Evolutionary conservation across 2,797 vertebrate genomes (phyloP).

Genomic region (Chloroceryle inda): DNA sequence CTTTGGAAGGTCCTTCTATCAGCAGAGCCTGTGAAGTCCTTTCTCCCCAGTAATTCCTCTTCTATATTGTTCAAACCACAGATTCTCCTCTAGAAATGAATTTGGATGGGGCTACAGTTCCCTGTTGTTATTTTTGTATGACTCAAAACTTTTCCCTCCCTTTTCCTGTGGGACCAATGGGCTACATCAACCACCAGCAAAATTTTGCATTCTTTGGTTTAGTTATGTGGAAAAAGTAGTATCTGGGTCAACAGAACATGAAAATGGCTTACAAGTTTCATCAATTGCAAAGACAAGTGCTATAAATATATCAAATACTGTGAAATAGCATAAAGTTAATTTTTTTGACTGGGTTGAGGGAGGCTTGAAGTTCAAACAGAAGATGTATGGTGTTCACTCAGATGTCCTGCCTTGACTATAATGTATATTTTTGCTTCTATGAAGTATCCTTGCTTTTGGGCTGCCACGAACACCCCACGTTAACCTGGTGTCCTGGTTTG

Average conservation of each 20-base stretch:
- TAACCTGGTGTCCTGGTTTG: background rate
- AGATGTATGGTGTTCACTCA: background rate
- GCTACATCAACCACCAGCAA: constrained; percentile 12
- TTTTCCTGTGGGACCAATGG: constrained; percentile 21
- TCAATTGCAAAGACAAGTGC: background rate
- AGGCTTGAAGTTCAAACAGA: background rate
- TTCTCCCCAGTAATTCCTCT: constrained; percentile 19
- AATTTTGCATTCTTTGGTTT: background rate
- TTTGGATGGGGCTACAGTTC: constrained; percentile 33
- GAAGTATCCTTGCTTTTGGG: background rate
- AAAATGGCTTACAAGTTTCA: background rate
- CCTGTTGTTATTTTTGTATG: constrained; percentile 21
- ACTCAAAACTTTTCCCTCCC: constrained; percentile 35
- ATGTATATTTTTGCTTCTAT: background rate
- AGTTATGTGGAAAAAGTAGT: background rate
- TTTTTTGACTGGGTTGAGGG: background rate
- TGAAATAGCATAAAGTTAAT: background rate
- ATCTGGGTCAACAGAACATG: background rate
- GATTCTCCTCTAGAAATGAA: constrained; percentile 56
- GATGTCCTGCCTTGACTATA: background rate
- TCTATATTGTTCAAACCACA: constrained; percentile 54
- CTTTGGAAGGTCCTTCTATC: constrained; percentile 11
- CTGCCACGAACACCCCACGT: background rate
- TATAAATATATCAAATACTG: background rate
- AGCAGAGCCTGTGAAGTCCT: constrained; percentile 44